Percentiles rank a stretch among this genome's conserved stretches.
Conservation (phyloP, 2,113 vertebrate genomes). For the Mastomys natalensis region DNA sequence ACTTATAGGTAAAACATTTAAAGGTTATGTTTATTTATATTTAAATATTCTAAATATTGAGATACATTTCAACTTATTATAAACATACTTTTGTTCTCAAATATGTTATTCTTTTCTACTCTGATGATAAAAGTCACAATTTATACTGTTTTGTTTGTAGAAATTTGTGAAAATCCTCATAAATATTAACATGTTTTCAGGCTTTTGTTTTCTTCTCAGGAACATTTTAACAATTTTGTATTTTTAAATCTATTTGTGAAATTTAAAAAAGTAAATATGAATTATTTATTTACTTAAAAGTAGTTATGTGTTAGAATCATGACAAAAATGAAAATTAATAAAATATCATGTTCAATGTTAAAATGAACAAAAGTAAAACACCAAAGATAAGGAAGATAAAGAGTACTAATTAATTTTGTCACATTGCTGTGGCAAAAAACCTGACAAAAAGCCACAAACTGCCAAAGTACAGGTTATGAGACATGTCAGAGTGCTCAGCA, state of each 20-base stretch:
- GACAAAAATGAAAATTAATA: conserved; percentile 20
- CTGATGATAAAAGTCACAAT: not conserved
- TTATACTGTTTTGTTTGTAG: not conserved
- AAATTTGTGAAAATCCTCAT: not conserved
- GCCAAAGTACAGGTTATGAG: not conserved
- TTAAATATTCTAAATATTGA: not conserved
- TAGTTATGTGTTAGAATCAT: conserved; percentile 17
- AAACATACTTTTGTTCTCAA: not conserved
- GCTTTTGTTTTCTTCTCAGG: not conserved
- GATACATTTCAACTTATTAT: not conserved
- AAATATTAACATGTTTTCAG: not conserved
- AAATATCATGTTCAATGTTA: not conserved
- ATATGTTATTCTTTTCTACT: not conserved
- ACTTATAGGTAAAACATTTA: not conserved
- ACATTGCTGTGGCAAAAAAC: not conserved
- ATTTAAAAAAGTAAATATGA: not conserved
- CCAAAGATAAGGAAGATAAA: not conserved
- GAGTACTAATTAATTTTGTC: not conserved
- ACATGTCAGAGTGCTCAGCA: not conserved
- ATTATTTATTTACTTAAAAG: not conserved
- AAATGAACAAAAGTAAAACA: conserved; percentile 45
- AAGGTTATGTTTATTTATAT: not conserved
- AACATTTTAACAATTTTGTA: not conserved
- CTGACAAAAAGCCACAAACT: not conserved
- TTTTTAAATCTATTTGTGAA: conserved; percentile 10